These are phyloP conservation scores for Cotesia typhae DNA, from an alignment of 1,140 invertebrate species.

Conservation along the genomic window DNA sequence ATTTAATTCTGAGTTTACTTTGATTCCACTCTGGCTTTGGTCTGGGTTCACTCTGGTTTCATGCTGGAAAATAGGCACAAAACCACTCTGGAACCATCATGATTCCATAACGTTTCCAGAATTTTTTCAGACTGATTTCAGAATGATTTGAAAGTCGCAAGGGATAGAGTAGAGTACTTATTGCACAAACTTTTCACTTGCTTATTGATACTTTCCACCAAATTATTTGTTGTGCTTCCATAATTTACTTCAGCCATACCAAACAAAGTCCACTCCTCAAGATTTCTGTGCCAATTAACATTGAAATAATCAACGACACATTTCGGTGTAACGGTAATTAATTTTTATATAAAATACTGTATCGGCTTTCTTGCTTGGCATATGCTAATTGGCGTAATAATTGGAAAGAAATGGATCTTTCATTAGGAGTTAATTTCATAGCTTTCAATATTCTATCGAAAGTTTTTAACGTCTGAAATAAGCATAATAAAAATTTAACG, in stretches of 20 bases:
- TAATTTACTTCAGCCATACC: constrained; percentile 35
- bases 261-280: constrained; percentile 30
- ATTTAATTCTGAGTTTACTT: too few species aligned
- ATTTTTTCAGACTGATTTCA: too few species aligned
- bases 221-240: constrained; percentile 35
- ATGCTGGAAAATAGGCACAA: too few species aligned
- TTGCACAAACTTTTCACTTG: too few species aligned
- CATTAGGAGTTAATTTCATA: not conserved
- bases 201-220: constrained; percentile 34
- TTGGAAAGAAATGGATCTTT: not conserved
- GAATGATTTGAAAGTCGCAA: too few species aligned
- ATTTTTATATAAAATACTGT: not conserved
- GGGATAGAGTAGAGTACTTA: too few species aligned
- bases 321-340: not conserved
- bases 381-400: not conserved
- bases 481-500: constrained; percentile 28
- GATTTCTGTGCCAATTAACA: constrained; percentile 35
- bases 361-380: not conserved
- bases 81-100: too few species aligned
- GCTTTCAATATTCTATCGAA: too few species aligned
- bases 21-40: too few species aligned
- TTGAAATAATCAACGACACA: constrained; percentile 32
- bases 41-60: too few species aligned
- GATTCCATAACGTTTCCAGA: too few species aligned
- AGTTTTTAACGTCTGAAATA: constrained; percentile 28